These are phyloP conservation scores for Halcyon senegalensis DNA, from an alignment of 2,113 vertebrate genomes.

Conservation along the genomic window DNA sequence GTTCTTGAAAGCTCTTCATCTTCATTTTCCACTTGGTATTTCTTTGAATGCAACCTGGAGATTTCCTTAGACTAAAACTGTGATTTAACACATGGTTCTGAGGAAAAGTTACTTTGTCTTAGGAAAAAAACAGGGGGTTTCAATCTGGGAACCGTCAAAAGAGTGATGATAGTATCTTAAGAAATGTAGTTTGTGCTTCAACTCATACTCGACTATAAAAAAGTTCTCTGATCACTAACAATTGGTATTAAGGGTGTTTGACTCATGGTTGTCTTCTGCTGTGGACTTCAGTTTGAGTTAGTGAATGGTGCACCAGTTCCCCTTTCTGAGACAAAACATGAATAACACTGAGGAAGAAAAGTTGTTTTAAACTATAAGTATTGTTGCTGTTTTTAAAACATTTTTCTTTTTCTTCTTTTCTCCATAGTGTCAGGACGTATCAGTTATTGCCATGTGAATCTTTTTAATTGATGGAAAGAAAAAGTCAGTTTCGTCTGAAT, in stretches of 20 bases:
- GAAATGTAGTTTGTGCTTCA: background rate
- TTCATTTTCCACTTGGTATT: background rate
- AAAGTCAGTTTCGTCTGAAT: background rate
- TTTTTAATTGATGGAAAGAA: background rate
- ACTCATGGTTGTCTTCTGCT: background rate
- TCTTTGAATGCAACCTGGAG: background rate
- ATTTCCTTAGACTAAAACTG: background rate
- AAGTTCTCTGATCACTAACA: background rate
- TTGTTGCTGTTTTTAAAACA: background rate
- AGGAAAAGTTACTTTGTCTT: background rate
- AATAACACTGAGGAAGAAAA: background rate
- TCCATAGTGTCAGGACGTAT: background rate
- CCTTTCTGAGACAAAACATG: background rate
- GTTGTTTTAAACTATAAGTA: background rate
- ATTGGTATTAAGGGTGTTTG: background rate
- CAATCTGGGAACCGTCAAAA: background rate
- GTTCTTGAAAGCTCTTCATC: background rate
- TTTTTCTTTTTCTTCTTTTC: background rate
- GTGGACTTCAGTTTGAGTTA: background rate
- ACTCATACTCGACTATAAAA: background rate
- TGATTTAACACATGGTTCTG: background rate
- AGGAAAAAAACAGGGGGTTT: background rate
- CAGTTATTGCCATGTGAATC: background rate
- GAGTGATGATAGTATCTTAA: background rate
- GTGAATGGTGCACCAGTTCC: background rate